Evolutionary conservation across 2,888 invertebrate species (phyloP).

Genomic region (Thera britannica): DNA sequence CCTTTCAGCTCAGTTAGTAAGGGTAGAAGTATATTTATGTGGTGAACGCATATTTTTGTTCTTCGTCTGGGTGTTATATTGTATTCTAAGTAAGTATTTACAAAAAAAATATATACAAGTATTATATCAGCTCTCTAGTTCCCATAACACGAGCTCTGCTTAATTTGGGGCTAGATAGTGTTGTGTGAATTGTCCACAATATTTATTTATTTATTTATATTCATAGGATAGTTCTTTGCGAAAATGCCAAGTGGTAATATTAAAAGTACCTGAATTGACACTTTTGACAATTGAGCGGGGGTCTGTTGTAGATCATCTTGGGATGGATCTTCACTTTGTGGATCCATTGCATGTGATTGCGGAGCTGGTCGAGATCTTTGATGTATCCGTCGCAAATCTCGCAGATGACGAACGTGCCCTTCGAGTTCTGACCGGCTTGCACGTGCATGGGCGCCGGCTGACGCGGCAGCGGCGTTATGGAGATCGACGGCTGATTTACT

Average conservation of each 20-base stretch:
- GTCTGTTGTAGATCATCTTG: constrained; percentile 97
- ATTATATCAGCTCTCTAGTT: too few species aligned
- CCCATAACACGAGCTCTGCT: too few species aligned
- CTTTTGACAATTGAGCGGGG: constrained; percentile 97
- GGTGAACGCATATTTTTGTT: too few species aligned
- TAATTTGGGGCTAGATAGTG: too few species aligned
- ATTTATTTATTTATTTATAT: too few species aligned
- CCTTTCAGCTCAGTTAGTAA: too few species aligned
- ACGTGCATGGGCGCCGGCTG: constrained; percentile 63
- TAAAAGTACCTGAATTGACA: constrained; percentile 89
- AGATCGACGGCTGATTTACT: constrained; percentile 92
- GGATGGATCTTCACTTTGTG: constrained; percentile 98
- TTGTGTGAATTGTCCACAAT: too few species aligned
- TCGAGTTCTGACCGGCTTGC: constrained; percentile 66
- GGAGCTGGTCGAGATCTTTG: constrained; percentile 95
- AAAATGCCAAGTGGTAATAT: not conserved
- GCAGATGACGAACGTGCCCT: constrained; percentile 95
- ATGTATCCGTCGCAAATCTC: constrained; percentile 99
- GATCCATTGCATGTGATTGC: constrained; percentile 99
- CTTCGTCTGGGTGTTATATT: too few species aligned
- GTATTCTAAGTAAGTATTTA: too few species aligned
- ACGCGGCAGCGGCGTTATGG: constrained; percentile 93
- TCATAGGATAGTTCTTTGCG: not conserved
- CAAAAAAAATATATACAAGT: too few species aligned
- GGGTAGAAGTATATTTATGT: too few species aligned